Conservation (phyloP, 2,113 vertebrate species). For the Toxotes chatareus region DNA sequence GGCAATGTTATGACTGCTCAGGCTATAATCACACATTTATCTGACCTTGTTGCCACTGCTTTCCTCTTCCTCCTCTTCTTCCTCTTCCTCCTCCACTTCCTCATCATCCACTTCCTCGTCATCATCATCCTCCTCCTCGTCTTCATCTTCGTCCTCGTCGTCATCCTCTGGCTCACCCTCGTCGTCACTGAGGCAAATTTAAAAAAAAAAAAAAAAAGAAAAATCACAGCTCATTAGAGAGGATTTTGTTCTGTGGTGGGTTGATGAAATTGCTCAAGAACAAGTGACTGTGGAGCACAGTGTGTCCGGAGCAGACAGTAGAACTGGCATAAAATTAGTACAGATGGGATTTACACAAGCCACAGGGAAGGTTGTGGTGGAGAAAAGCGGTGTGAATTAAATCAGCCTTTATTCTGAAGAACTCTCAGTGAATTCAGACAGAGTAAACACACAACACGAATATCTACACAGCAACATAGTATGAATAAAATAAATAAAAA, state of each 20-base stretch:
- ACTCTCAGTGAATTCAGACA: too few species aligned
- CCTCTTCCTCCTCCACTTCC: constrained; percentile 60
- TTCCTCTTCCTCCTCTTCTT: constrained; percentile 62
- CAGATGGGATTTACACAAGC: too few species aligned
- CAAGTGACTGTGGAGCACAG: neutral
- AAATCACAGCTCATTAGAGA: neutral
- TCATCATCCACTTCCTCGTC: constrained; percentile 48
- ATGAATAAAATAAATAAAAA: too few species aligned
- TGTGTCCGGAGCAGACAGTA: neutral
- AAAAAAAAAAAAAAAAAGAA: too few species aligned
- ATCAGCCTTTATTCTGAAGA: too few species aligned
- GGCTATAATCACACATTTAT: neutral
- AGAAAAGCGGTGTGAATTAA: too few species aligned
- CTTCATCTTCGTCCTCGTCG: constrained; percentile 50
- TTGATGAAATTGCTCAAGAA: neutral
- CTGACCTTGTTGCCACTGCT: constrained; percentile 66
- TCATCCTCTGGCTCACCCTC: constrained; percentile 82
- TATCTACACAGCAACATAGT: too few species aligned
- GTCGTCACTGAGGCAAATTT: constrained; percentile 76
- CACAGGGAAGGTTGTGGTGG: too few species aligned
- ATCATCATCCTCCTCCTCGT: constrained; percentile 10
- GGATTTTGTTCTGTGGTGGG: neutral
- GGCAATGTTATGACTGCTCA: neutral
- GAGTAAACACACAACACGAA: too few species aligned
- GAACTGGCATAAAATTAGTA: too few species aligned